Percentiles rank a stretch among this genome's conserved stretches.
Evolutionary conservation across 2,888 invertebrate species (phyloP).

Genomic region (Drosophila infuscata): DNA sequence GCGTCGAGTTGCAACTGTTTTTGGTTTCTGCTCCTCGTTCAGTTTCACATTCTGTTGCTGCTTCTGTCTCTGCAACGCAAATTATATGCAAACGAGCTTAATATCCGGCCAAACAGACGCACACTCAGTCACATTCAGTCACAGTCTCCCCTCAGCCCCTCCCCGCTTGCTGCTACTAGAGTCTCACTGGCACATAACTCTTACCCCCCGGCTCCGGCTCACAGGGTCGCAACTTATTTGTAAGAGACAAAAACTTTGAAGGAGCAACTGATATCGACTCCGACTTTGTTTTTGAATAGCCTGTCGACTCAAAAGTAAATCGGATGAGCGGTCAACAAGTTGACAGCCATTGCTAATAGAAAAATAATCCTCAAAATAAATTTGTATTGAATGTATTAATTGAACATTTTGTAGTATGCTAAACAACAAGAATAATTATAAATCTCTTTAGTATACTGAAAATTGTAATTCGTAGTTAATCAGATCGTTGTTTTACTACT

Average conservation of each 20-base stretch:
- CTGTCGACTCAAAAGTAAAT: background rate
- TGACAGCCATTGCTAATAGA: background rate
- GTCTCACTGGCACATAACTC: conserved; percentile 2
- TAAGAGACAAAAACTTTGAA: conserved; percentile 6
- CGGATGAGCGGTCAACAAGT: background rate
- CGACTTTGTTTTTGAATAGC: too few relatives aligned
- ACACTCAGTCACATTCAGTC: conserved; percentile 40
- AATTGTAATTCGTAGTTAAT: background rate
- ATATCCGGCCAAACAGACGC: conserved; percentile 79
- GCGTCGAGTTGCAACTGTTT: conserved; percentile 43
- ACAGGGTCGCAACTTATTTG: conserved; percentile 17
- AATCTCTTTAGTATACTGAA: background rate
- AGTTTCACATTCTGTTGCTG: conserved; percentile 38
- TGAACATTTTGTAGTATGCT: background rate
- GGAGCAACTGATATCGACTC: background rate
- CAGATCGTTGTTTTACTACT: background rate
- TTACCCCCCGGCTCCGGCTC: background rate
- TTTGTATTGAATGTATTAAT: background rate
- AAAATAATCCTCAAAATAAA: too few relatives aligned
- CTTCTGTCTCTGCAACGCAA: conserved; percentile 73
- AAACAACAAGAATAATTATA: background rate
- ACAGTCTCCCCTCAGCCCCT: background rate
- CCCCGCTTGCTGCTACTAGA: background rate
- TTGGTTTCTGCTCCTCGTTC: conserved; percentile 23
- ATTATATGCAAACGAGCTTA: conserved; percentile 81